Conservation (phyloP, 2,888 invertebrate genomes). For the Tetragonula carbonaria region DNA sequence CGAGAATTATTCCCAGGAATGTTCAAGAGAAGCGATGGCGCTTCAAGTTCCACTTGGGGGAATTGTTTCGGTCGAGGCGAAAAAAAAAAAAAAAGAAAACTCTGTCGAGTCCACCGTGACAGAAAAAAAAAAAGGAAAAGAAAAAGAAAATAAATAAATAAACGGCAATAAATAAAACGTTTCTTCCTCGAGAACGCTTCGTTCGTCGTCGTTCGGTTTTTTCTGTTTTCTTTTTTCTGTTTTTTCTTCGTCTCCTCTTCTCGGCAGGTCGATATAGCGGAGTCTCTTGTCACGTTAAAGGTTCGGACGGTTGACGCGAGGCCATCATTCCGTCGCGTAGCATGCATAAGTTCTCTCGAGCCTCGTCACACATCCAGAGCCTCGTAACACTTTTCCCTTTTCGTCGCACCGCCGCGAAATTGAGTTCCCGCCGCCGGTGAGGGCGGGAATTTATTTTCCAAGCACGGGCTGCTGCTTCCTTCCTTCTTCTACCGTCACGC, state of each 20-base stretch:
- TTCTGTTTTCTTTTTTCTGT: too few relatives aligned
- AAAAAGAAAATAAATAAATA: too few relatives aligned
- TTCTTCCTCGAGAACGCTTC: background rate
- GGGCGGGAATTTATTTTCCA: constrained; percentile 28
- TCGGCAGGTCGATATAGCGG: too few relatives aligned
- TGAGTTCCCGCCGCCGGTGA: constrained; percentile 25
- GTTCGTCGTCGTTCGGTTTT: background rate
- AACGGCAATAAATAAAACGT: too few relatives aligned
- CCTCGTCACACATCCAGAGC: background rate
- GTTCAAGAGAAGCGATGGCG: background rate
- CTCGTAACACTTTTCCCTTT: constrained; percentile 29
- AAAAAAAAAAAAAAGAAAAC: background rate
- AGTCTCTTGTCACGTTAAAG: background rate
- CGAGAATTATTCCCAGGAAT: background rate
- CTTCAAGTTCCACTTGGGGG: background rate
- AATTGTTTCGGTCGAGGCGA: constrained; percentile 1
- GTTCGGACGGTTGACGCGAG: background rate
- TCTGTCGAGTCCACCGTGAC: background rate
- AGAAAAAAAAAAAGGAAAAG: too few relatives aligned
- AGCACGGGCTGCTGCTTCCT: background rate
- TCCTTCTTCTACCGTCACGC: background rate
- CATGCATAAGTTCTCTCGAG: background rate
- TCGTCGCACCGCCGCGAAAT: constrained; percentile 35
- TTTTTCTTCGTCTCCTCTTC: background rate
- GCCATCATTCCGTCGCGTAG: background rate